Conservation (phyloP, 64 coral and sea anemone species). For the Pachyseris speciosa region DNA sequence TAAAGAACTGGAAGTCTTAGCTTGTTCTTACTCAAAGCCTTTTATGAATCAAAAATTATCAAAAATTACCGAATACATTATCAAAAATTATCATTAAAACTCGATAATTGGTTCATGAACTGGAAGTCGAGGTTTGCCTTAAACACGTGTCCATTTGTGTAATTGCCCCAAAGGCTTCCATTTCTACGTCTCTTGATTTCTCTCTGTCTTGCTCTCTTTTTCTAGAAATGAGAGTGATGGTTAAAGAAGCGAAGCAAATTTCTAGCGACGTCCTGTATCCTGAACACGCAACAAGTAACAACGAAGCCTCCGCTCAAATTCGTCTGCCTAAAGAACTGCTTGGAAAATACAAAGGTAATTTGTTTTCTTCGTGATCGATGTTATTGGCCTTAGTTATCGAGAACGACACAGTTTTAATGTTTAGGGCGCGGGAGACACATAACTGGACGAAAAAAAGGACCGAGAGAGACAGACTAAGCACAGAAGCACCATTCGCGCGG, state of each 20-base stretch:
- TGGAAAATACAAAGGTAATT: conserved; percentile 12
- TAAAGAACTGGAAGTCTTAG: no score
- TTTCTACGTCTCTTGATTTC: background rate
- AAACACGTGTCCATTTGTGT: no score
- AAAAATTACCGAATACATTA: no score
- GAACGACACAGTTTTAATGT: background rate
- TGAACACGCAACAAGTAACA: background rate
- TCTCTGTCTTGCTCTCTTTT: background rate
- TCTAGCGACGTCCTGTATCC: conserved; percentile 4
- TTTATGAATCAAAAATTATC: no score
- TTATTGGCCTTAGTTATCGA: background rate
- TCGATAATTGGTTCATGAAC: no score
- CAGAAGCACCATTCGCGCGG: no score
- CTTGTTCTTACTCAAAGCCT: no score
- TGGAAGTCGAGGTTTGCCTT: no score
- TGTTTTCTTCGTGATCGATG: background rate
- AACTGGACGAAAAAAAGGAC: no score
- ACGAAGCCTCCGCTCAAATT: background rate
- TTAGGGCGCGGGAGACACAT: no score
- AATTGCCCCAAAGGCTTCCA: background rate
- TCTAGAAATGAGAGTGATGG: conserved; percentile 38
- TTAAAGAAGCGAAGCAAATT: background rate
- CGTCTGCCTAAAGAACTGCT: conserved; percentile 9
- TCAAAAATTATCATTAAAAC: no score
- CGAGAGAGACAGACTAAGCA: no score